phyloP scores from a whole-genome alignment of 1,140 invertebrate species.

The Triops cancriformis region DNA sequence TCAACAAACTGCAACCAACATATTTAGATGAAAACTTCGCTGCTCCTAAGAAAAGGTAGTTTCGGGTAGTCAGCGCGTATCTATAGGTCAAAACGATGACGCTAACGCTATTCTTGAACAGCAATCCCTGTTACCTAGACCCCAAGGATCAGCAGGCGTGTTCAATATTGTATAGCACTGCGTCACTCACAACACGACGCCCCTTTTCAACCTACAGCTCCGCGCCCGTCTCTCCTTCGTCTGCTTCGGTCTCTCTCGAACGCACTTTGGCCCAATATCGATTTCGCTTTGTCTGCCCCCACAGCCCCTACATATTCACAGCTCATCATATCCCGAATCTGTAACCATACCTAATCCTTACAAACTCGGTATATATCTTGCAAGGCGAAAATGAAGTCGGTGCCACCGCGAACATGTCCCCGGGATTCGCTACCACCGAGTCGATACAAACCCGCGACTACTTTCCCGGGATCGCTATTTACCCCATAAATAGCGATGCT shows the following conservation, averaged over 20 bases:
- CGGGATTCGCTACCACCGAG: too few relatives aligned
- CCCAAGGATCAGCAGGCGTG: neutral
- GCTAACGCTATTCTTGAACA: neutral
- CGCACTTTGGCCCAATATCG: neutral
- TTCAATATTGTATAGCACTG: neutral
- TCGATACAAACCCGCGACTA: too few relatives aligned
- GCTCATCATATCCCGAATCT: neutral
- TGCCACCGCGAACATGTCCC: too few relatives aligned
- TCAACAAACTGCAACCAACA: too few relatives aligned
- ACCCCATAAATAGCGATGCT: too few relatives aligned
- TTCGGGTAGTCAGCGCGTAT: too few relatives aligned
- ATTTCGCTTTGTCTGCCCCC: neutral
- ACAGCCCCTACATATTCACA: neutral
- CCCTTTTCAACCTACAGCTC: neutral
- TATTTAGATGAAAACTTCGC: too few relatives aligned
- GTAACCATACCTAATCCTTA: neutral
- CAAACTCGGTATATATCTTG: neutral
- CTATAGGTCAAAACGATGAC: too few relatives aligned
- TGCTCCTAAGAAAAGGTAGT: too few relatives aligned
- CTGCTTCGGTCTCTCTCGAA: neutral
- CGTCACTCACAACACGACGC: constrained; percentile 1
- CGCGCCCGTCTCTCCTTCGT: neutral
- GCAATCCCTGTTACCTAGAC: neutral
- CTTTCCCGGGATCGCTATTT: too few relatives aligned
- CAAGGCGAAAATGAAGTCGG: too few relatives aligned